phyloP scores from a whole-genome alignment of 2,888 invertebrate species.

The Lycia hirtaria region DNA sequence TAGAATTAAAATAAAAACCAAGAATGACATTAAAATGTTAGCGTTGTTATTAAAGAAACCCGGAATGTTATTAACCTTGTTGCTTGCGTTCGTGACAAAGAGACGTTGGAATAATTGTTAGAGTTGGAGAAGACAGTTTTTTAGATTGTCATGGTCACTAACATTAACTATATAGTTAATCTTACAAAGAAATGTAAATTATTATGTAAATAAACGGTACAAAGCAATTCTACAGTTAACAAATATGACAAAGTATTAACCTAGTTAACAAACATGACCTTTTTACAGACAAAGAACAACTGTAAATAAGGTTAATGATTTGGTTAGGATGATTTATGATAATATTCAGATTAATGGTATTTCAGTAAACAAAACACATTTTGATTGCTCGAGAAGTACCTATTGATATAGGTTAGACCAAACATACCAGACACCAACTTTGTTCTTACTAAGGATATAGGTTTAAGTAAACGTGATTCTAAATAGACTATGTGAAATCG shows the following conservation, averaged over 20 bases:
- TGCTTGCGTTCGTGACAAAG: slow-evolving; percentile 29
- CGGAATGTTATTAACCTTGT: slow-evolving; percentile 29
- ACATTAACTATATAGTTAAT: slow-evolving; percentile 1
- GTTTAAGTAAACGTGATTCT: too few species aligned
- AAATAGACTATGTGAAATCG: too few species aligned
- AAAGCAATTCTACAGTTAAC: not conserved
- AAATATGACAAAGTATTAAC: not conserved
- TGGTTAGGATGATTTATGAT: not conserved
- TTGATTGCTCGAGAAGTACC: not conserved
- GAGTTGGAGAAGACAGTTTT: slow-evolving; percentile 11
- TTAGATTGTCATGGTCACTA: slow-evolving; percentile 18
- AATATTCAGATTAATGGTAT: not conserved
- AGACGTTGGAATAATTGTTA: slow-evolving; percentile 10
- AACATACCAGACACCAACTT: too few species aligned
- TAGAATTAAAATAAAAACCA: slow-evolving; percentile 16
- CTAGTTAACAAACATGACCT: slow-evolving; percentile 16
- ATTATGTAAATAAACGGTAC: slow-evolving; percentile 3
- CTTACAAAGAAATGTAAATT: not conserved
- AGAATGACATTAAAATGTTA: slow-evolving; percentile 21
- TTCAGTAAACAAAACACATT: not conserved
- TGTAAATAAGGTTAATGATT: slow-evolving; percentile 3
- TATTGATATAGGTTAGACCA: too few species aligned
- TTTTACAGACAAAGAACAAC: not conserved
- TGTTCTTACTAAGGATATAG: too few species aligned
- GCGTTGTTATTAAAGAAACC: slow-evolving; percentile 19